These are phyloP conservation scores for Phenganax marumi DNA, from an alignment of 92 coral and sea anemone genomes.

Conservation along the genomic window DNA sequence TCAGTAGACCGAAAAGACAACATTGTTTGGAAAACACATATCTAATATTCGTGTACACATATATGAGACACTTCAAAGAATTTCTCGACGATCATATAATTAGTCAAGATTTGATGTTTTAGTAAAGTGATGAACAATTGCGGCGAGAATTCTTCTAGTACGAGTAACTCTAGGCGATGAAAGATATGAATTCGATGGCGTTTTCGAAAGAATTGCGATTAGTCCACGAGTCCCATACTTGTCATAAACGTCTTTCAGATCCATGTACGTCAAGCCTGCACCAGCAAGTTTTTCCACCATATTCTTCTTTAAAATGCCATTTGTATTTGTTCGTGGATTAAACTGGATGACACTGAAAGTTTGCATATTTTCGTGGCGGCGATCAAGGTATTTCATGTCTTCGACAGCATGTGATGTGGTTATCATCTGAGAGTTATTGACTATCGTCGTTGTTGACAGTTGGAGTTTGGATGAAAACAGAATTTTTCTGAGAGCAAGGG, in stretches of 20 bases:
- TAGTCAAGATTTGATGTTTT: constrained; percentile 27
- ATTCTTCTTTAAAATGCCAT: constrained; percentile 40
- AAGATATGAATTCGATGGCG: constrained; percentile 14
- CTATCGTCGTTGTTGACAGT: constrained; percentile 43
- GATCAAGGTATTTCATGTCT: constrained; percentile 65
- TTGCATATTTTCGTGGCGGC: constrained; percentile 58
- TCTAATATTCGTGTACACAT: background rate
- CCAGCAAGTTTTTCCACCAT: constrained; percentile 54
- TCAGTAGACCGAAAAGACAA: background rate
- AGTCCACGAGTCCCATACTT: constrained; percentile 45
- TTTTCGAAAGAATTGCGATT: constrained; percentile 27
- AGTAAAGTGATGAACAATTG: constrained; percentile 35
- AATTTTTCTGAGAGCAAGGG: constrained; percentile 53
- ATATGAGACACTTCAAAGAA: background rate
- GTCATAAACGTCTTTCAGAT: constrained; percentile 31
- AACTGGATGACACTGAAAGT: constrained; percentile 57
- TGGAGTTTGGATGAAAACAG: constrained; percentile 53
- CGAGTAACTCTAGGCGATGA: constrained; percentile 42
- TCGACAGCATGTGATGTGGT: constrained; percentile 48
- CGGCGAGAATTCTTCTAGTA: constrained; percentile 37
- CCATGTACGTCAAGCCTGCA: constrained; percentile 58
- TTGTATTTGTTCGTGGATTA: constrained; percentile 5
- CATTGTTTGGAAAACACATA: background rate
- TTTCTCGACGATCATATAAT: background rate
- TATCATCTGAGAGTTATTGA: constrained; percentile 31